A percentile compares a stretch with the other conserved stretches of the same genome.
Conservation (phyloP, 1,140 invertebrate species). For the Formica exsecta region DNA sequence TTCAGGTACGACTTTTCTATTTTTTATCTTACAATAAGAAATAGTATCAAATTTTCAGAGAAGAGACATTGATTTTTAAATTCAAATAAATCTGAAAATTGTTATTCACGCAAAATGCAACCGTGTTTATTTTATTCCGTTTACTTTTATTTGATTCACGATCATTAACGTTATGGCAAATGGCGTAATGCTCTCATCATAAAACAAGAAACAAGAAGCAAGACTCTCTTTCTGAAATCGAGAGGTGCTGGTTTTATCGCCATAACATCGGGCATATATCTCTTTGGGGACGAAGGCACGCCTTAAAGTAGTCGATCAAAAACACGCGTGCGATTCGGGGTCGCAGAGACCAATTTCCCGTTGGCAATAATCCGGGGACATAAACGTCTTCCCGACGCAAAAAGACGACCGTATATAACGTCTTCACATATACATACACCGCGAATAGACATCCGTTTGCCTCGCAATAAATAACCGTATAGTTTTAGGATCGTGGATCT, state of each 20-base stretch:
- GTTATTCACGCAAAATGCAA: background rate
- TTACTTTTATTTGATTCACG: background rate
- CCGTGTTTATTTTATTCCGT: constrained; percentile 13
- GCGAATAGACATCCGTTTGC: background rate
- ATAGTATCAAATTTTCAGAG: background rate
- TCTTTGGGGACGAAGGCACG: background rate
- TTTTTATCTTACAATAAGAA: background rate
- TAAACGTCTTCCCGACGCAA: constrained; percentile 49
- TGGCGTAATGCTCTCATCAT: background rate
- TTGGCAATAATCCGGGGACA: constrained; percentile 63
- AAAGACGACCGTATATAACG: constrained; percentile 36
- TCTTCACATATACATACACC: background rate
- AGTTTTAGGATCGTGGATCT: constrained; percentile 64
- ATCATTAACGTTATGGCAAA: constrained; percentile 48
- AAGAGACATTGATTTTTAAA: too few relatives aligned
- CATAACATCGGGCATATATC: background rate
- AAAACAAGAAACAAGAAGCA: background rate
- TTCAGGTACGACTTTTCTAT: background rate
- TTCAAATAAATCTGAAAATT: background rate
- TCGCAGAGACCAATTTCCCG: constrained; percentile 57
- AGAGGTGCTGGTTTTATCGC: constrained; percentile 15
- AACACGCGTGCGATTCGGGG: constrained; percentile 43
- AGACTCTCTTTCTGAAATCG: background rate
- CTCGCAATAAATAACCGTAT: constrained; percentile 67
- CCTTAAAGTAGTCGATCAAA: constrained; percentile 39